Evolutionary conservation across 2,113 vertebrate species (phyloP), one percentile per base, ranked within the genome.

Genomic region (Eudyptes chrysolophus): DNA sequence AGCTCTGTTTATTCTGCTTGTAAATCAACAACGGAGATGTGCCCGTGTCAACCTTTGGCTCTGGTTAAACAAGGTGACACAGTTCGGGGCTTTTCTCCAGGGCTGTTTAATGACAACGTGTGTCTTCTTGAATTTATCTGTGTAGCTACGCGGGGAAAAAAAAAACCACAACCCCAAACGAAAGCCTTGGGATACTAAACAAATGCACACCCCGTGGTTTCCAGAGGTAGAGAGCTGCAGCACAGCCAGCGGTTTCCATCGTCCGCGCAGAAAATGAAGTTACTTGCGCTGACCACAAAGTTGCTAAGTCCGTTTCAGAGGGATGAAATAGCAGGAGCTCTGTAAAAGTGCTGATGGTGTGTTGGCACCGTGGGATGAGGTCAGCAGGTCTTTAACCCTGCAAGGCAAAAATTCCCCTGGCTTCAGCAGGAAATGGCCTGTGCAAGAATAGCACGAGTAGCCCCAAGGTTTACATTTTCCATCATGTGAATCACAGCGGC

Each of bases 361-460:
- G 89, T 22, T 79, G 93, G 93, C 58, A 40, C 49, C 1, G 4
- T 1, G 7, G 84, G 95, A 68, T 90, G 92, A 96, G 93, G 87
- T 95, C 97, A 95, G 87, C 82, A 66, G 87, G 96, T 89, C 89
- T 94, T 96, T 94, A 91, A 87, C 95, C 91, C 91, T 65, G 54
- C 66, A 61, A 80, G 94, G 93, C 94, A 96, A 42, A 93, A 97
- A 49, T 76, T 95, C 84, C 89, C 74, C 62, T 87, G 84, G 92
- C 81, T 94, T 95, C 94, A 96, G 94, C 89, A 90, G 92, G 94
- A 96, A 95, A 87, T 22, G n/a, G 81, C 34, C 70, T 48, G 30
- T 16, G 70, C 46, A 49, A 77, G 92, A 96, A 93, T 49, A 94
- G 93, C 91, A 62, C 2, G 10, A 84, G 49, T 57, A 54, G 81